Evolutionary conservation across 2,113 vertebrate species (phyloP).

Genomic region (Ranitomeya imitator): DNA sequence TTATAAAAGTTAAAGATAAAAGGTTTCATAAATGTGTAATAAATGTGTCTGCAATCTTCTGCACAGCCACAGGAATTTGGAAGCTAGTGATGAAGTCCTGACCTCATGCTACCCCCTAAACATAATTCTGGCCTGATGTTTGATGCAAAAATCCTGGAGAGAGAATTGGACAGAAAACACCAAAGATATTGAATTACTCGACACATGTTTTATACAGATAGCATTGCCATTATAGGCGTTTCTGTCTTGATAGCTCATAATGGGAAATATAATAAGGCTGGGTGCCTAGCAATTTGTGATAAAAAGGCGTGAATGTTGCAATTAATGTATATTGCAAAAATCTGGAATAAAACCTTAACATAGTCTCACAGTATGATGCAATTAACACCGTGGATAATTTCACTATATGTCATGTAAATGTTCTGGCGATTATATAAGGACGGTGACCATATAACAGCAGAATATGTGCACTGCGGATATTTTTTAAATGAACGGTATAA

Average conservation of each 20-base stretch:
- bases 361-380: not conserved
- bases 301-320: not conserved
- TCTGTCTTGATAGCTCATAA: not conserved
- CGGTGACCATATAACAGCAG: not conserved
- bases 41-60: not conserved
- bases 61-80: not conserved
- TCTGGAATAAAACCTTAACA: not conserved
- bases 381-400: not conserved
- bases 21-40: not conserved
- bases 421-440: not conserved
- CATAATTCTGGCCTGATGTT: not conserved
- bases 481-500: not conserved
- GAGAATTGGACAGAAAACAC: not conserved
- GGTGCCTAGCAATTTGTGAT: not conserved
- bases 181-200: not conserved
- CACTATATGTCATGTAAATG: not conserved
- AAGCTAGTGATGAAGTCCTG: not conserved
- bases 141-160: not conserved
- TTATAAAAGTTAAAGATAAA: no score
- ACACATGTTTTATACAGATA: constrained; percentile 12
- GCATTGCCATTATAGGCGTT: not conserved
- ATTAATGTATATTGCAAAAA: not conserved
- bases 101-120: not conserved
- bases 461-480: not conserved
- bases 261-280: not conserved